Base-by-base conservation (phyloP, 2,797 vertebrate genomes). In the Sebastes kiyomatsui region DNA sequence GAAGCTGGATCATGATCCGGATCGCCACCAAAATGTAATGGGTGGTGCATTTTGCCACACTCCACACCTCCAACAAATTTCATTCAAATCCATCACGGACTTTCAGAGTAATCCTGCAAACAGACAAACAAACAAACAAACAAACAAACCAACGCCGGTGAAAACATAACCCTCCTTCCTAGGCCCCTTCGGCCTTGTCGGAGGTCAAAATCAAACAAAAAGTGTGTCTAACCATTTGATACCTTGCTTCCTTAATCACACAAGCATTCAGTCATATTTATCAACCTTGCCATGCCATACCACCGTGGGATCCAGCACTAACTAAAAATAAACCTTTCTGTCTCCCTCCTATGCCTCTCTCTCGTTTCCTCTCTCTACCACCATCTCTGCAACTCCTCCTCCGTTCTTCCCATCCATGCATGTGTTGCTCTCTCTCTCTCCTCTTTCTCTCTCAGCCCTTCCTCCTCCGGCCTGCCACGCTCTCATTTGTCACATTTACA, bases 401-500 rank as follows among this genome's bases (percentile, higher is more conserved):
- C 38, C 5, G 1, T 70, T 87, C 52, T 49, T 55, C 59, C 72
- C 11, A 27, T 67, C 52, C 70, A 38, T 64, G 75, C 67, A 33
- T 73, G 77, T 80, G 52, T 55, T 22, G n/a, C 6, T 61, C 59
- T 80, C 67, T 87, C 67, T 67, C 61, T 55, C 6, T n/a, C 4
- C 59, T 80, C 67, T 87, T 70, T 42, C 70, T 85, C 74, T 67
- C 61, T 55, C 88, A 91, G 90, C 84, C 87, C 89, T 92, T 91
- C 82, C 85, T 93, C 88, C 87, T 89, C 73, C 74, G 64, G 92
- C 88, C 87, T 84, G 80, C 89, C 85, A 86, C 72, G 75, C 87
- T 92, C 91, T 95, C 93, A 94, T 96, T 95, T 95, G 93, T 96
- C 94, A 94, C 93, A 92, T 94, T 94, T 95, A 95, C 95, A 95